A percentile compares a stretch with the other conserved stretches of the same genome.
phyloP scores from a whole-genome alignment of 2,888 invertebrate species.

The Cartodere bifasciata region DNA sequence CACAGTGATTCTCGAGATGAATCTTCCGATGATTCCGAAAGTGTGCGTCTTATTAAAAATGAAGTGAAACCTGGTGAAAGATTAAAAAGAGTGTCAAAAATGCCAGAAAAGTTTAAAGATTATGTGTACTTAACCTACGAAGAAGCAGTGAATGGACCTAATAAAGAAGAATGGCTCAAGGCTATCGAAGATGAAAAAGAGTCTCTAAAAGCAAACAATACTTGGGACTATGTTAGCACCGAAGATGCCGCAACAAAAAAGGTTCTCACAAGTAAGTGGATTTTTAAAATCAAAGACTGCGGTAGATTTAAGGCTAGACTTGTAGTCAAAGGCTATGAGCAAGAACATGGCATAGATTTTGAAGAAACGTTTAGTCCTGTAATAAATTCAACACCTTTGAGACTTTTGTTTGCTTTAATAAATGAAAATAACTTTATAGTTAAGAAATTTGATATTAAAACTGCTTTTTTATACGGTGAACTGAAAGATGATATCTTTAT shows the following conservation, averaged over 20 bases:
- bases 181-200: constrained; percentile 17
- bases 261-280: constrained; percentile 15
- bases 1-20: too few relatives aligned
- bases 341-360: constrained; percentile 11
- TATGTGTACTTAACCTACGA: constrained; percentile 5
- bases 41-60: not conserved
- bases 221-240: constrained; percentile 13
- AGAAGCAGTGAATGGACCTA: constrained; percentile 5
- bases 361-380: constrained; percentile 10
- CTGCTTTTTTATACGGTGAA: constrained; percentile 3
- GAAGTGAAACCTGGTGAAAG: constrained; percentile 1
- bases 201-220: constrained; percentile 15
- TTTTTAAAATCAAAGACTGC: constrained; percentile 17
- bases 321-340: constrained; percentile 15
- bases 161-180: constrained; percentile 10
- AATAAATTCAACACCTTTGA: constrained; percentile 7
- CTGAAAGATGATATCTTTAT: constrained; percentile 1
- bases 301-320: constrained; percentile 16
- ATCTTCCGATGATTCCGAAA: too few relatives aligned
- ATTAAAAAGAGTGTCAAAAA: constrained; percentile 4
- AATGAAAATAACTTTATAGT: not conserved
- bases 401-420: constrained; percentile 8
- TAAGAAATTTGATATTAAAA: constrained; percentile 2
- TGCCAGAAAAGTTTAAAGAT: constrained; percentile 6
- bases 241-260: constrained; percentile 11